Base-by-base conservation (phyloP, 2,113 vertebrate species). In the Aepyceros melampus region DNA sequence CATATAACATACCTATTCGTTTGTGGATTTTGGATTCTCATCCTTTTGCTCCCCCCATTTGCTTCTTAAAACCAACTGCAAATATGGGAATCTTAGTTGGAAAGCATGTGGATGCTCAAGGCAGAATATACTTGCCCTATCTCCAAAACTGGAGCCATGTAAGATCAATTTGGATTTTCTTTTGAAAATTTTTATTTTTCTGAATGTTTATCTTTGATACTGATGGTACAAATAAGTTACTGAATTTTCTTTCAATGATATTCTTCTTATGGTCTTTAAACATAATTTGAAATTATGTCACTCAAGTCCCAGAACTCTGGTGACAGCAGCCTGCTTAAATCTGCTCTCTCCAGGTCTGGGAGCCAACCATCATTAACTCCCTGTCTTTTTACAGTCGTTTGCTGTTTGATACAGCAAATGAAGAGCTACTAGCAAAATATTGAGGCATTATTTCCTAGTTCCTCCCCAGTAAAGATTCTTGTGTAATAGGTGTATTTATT, bases 1-100 rank as follows among this genome's bases (percentile, higher is more conserved):
- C 98, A 5, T 99, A 99, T 94, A 99, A 99, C 98, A 99, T 99
- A 91, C 99, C 99, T 53, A 95, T 99, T 97, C 98, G 96, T 97
- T 98, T 99, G 90, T 99, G 99, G 99, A 99, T 99, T 97, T 97
- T 99, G 99, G 99, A 99, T 99, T 99, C 99, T 5, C 99, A 99
- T 96, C 99, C 99, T 56, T 99, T 99, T 98, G 99, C 99, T 49
- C 99, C 99, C 1, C 99, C 99, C 56, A 99, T 99, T 95, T 99
- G 99, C 89, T 99, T 99, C 97, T 94, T 99, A 98, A 99, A 99
- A 89, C 99, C 99, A 0, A 99, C 99, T 13, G 43, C 98, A 4
- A 99, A 98, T 98, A 99, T 99, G 99, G 98, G 99, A 56, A 99
- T 99, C 98, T 99, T 98, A 8, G 99, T 99, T 96, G 99, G 99